phyloP scores from a whole-genome alignment of 2,888 invertebrate species.

The Xiphydria camelus region DNA sequence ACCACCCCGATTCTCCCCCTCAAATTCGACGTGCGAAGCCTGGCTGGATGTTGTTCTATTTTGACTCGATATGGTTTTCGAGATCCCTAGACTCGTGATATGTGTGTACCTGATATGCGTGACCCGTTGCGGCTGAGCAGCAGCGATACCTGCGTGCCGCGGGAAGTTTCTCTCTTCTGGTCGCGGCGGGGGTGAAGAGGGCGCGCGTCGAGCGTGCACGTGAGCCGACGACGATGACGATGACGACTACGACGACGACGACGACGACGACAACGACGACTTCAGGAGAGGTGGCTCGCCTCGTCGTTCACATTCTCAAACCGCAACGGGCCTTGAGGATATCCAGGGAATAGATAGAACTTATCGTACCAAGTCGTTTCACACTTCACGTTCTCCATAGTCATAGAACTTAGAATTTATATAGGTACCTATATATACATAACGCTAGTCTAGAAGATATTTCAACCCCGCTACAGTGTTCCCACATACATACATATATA shows the following conservation, averaged over 20 bases:
- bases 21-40: constrained; percentile 1
- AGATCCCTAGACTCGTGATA: constrained; percentile 4
- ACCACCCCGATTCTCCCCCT: neutral
- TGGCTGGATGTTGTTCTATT: constrained; percentile 2
- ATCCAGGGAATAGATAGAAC: constrained; percentile 2
- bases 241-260: too few species aligned
- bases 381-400: neutral
- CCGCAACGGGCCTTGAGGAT: constrained; percentile 1
- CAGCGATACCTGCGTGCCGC: too few species aligned
- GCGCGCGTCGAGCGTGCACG: too few species aligned
- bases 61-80: constrained; percentile 6
- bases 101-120: neutral
- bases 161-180: too few species aligned
- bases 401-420: neutral
- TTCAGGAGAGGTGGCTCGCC: too few species aligned
- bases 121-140: constrained; percentile 5
- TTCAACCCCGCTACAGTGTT: too few species aligned
- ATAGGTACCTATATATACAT: neutral
- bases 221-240: too few species aligned
- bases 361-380: neutral
- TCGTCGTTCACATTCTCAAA: too few species aligned
- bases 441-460: too few species aligned
- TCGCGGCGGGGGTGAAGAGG: too few species aligned
- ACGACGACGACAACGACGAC: too few species aligned
- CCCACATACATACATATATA: neutral